Base-by-base conservation (phyloP, 2,113 vertebrate species). In the Climacteris rufus region DNA sequence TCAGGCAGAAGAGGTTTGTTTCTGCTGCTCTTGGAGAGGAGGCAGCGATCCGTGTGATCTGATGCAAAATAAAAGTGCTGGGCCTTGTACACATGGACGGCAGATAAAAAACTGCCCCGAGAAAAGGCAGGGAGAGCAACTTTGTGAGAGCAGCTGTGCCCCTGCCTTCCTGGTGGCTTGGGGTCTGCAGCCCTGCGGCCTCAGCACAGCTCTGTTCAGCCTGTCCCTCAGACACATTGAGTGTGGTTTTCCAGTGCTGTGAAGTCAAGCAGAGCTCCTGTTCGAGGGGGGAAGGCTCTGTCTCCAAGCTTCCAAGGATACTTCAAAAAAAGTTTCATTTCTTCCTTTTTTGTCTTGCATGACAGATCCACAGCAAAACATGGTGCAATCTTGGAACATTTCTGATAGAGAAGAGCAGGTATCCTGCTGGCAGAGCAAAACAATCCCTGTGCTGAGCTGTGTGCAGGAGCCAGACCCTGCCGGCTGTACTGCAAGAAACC, bases 1-100 rank as follows among this genome's bases (percentile, higher is more conserved):
- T 69, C 74, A 81, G 54, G 60, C 59, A 87, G 74, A 84, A 91
- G 47, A 80, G 17, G 27, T 79, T 91, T 86, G 31, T 79, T 78
- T 75, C 44, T 76, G 25, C 63, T 52, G 39, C 64, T 82, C 0
- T 31, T 0, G 0, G 52, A 70, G 66, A 66, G 52, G 33, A 66
- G 42, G 56, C 22, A 93, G 61, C 3, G 11, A 39, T 75, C 70
- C 11, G 0, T 37, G 6, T 56, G 71, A 90, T 61, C 50, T 22
- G 53, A 53, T 40, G 28, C 15, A 37, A 92, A 72, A 64, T 42
- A n/a, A 13, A 83, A 77, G 40, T 56, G 21, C 59, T 69, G 63
- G 50, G 20, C 44, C 37, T 84, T 39, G 35, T 50, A 16, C 35
- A 8, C 27, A 16, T 69, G 39, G 30, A 35, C 24, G 85, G 68